Conservation (phyloP, 2,888 invertebrate genomes). For the Oscheius sp. region DNA sequence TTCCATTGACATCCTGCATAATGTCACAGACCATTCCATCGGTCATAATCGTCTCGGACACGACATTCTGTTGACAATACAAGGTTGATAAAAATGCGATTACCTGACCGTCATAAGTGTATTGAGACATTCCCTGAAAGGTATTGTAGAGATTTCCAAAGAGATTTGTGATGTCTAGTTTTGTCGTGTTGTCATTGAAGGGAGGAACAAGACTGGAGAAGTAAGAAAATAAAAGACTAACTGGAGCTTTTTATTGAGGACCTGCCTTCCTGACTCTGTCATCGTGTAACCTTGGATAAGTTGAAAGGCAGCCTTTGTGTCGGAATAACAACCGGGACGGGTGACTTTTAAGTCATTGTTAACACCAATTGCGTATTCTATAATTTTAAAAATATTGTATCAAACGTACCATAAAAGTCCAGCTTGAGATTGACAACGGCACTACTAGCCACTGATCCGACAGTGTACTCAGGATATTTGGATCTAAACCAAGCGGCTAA, state of each 20-base stretch:
- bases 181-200: conserved; percentile 46
- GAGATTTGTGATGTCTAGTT: conserved; percentile 58
- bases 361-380: conserved; percentile 61
- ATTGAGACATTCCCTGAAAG: conserved; percentile 66
- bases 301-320: conserved; percentile 38
- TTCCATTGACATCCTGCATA: conserved; percentile 36
- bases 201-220: conserved; percentile 48
- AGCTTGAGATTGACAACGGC: conserved; percentile 54
- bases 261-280: conserved; percentile 43
- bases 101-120: conserved; percentile 63
- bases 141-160: conserved; percentile 56
- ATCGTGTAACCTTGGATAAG: conserved; percentile 43
- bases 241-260: conserved; percentile 34
- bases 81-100: neutral
- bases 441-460: conserved; percentile 54
- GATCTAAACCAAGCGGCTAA: conserved; percentile 57
- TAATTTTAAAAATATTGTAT: neutral
- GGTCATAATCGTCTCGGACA: conserved; percentile 43
- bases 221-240: conserved; percentile 4
- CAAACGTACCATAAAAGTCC: conserved; percentile 48
- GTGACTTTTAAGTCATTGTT: conserved; percentile 47
- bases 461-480: conserved; percentile 56
- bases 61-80: too few relatives aligned
- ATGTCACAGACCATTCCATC: conserved; percentile 47
- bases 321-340: conserved; percentile 34